These are phyloP conservation scores for Eupithecia subumbrata DNA, from an alignment of 2,888 invertebrate genomes.

Conservation along the genomic window DNA sequence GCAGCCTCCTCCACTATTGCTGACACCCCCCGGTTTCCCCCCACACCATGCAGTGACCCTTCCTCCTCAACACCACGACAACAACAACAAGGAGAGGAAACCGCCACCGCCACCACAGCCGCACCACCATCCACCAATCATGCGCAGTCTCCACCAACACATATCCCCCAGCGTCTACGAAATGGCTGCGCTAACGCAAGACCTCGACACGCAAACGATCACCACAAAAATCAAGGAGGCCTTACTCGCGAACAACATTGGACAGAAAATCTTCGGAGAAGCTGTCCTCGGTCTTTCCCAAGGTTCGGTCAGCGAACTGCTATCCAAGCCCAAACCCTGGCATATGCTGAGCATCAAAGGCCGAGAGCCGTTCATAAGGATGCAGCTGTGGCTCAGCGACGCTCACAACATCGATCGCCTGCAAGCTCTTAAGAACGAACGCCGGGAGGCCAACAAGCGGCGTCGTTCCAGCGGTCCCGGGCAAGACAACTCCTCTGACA, in stretches of 20 bases:
- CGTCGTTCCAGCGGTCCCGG: conserved; percentile 92
- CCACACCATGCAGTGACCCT: conserved; percentile 89
- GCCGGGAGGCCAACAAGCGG: conserved; percentile 95
- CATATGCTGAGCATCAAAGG: conserved; percentile 99
- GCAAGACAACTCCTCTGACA: conserved; percentile 94
- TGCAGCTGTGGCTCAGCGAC: conserved; percentile 98
- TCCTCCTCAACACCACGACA: conserved; percentile 86
- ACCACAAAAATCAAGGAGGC: conserved; percentile 99
- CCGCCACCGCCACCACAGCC: conserved; percentile 83
- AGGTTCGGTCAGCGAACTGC: conserved; percentile 97
- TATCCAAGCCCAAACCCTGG: conserved; percentile 99
- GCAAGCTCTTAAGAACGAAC: conserved; percentile 95
- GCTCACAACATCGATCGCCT: conserved; percentile 97
- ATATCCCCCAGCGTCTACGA: conserved; percentile 98
- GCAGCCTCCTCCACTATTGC: conserved; percentile 85
- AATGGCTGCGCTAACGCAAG: conserved; percentile 98
- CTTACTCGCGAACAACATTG: conserved; percentile 97
- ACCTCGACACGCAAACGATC: conserved; percentile 97
- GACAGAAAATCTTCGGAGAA: conserved; percentile 99
- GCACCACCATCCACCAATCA: conserved; percentile 86
- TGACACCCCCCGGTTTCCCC: conserved; percentile 90
- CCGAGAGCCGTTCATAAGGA: conserved; percentile 96
- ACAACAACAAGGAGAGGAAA: conserved; percentile 84
- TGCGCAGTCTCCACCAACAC: conserved; percentile 91
- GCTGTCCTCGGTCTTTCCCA: conserved; percentile 98